Percentiles rank a stretch among this genome's conserved stretches.
Conservation (phyloP, 92 coral and sea anemone species). For the Bergia puertoricense region DNA sequence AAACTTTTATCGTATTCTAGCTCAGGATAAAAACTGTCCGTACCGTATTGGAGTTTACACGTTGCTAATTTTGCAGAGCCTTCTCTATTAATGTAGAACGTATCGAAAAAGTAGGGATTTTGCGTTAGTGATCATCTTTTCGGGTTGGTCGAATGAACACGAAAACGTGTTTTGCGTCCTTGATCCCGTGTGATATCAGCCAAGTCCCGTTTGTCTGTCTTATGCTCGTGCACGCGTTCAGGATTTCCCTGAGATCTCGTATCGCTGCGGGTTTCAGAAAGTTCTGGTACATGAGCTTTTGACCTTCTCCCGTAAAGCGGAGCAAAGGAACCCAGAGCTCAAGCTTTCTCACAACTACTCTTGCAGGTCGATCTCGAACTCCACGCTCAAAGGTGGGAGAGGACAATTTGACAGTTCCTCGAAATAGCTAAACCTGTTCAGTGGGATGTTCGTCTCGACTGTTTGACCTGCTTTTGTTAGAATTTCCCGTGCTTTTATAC, state of each 20-base stretch:
- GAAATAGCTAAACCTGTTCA: slow-evolving; percentile 22
- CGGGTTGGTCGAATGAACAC: neutral
- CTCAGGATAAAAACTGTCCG: neutral
- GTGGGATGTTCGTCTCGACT: neutral
- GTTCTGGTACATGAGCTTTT: neutral
- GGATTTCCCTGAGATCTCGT: neutral
- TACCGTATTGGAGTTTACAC: slow-evolving; percentile 18
- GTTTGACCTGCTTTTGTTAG: neutral
- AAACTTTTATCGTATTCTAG: no score
- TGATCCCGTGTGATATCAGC: neutral
- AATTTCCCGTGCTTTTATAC: no score
- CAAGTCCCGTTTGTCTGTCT: neutral
- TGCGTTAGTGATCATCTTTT: neutral
- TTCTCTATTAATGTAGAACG: slow-evolving; percentile 10
- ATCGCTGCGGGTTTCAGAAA: neutral
- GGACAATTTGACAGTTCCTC: neutral
- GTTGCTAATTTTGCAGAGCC: slow-evolving; percentile 4
- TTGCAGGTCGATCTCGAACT: slow-evolving; percentile 20
- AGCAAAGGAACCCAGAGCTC: slow-evolving; percentile 22
- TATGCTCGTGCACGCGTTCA: neutral
- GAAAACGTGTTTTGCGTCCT: no score
- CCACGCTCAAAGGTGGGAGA: slow-evolving; percentile 1
- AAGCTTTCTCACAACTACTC: slow-evolving; percentile 9
- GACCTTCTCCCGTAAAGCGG: neutral
- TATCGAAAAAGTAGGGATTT: slow-evolving; percentile 16